Evolutionary conservation across 2,888 invertebrate genomes (phyloP).

Genomic region (Drosophila fungiperda): DNA sequence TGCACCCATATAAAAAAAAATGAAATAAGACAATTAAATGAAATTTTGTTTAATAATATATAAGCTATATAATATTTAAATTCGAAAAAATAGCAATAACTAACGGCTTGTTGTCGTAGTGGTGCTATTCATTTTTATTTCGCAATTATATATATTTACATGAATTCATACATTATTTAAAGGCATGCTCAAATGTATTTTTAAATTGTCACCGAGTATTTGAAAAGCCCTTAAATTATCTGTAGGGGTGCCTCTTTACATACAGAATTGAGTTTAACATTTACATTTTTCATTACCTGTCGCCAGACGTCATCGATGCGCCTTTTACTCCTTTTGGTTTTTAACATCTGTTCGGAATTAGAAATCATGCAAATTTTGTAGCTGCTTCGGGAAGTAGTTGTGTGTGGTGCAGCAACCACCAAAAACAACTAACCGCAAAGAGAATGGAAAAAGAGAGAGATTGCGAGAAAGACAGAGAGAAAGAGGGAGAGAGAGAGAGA

Average conservation of each 20-base stretch:
- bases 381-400: constrained; percentile 7
- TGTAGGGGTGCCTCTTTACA: not conserved
- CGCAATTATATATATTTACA: not conserved
- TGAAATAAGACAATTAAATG: not conserved
- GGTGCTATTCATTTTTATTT: not conserved
- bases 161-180: not conserved
- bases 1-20: not conserved
- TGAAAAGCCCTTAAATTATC: constrained; percentile 35
- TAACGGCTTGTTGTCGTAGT: not conserved
- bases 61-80: not conserved
- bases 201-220: constrained; percentile 10
- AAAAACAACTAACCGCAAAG: not conserved
- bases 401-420: constrained; percentile 40
- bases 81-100: not conserved
- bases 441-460: not conserved
- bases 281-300: constrained; percentile 23
- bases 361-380: constrained; percentile 18
- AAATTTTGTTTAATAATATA: not conserved
- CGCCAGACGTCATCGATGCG: not conserved
- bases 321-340: not conserved
- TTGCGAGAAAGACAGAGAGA: not conserved
- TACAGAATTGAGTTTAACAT: constrained; percentile 15
- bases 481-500: not conserved
- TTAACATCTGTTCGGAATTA: constrained; percentile 60
- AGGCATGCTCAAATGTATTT: constrained; percentile 1